Conservation (phyloP, 2,797 vertebrate species). For the Aeoliscus strigatus region DNA sequence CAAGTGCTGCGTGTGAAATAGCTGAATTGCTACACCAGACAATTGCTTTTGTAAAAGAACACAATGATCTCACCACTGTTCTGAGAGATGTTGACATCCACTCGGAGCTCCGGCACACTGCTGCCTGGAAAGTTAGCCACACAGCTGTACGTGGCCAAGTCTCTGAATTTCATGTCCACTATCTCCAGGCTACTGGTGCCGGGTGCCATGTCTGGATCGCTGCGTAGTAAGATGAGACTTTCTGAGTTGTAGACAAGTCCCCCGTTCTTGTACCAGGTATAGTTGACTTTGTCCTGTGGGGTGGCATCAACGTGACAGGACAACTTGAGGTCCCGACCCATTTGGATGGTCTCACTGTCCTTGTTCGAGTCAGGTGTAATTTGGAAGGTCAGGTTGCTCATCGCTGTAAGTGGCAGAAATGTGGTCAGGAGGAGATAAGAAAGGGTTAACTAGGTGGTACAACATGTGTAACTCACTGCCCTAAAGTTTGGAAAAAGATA, state of each 20-base stretch:
- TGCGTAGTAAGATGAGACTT: conserved; percentile 86
- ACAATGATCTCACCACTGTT: conserved; percentile 83
- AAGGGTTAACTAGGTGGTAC: background rate
- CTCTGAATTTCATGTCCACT: conserved; percentile 93
- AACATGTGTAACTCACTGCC: too few relatives aligned
- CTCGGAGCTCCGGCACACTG: conserved; percentile 83
- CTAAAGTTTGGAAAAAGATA: too few relatives aligned
- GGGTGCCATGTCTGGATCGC: conserved; percentile 89
- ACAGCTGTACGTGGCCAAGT: conserved; percentile 93
- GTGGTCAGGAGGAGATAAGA: background rate
- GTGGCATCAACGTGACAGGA: conserved; percentile 95
- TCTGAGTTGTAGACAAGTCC: conserved; percentile 82
- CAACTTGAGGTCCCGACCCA: conserved; percentile 95
- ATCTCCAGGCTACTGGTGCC: conserved; percentile 96
- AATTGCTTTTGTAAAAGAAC: too few relatives aligned
- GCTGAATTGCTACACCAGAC: too few relatives aligned
- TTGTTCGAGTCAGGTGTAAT: conserved; percentile 98
- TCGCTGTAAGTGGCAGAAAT: conserved; percentile 66
- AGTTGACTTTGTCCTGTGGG: conserved; percentile 95
- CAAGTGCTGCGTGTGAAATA: too few relatives aligned
- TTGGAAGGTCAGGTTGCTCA: conserved; percentile 94
- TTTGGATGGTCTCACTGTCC: conserved; percentile 94
- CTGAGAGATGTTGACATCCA: conserved; percentile 96
- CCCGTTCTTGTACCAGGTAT: conserved; percentile 95
- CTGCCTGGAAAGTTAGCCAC: conserved; percentile 88